Conservation (phyloP, 2,113 vertebrate genomes). For the Rattus rattus region DNA sequence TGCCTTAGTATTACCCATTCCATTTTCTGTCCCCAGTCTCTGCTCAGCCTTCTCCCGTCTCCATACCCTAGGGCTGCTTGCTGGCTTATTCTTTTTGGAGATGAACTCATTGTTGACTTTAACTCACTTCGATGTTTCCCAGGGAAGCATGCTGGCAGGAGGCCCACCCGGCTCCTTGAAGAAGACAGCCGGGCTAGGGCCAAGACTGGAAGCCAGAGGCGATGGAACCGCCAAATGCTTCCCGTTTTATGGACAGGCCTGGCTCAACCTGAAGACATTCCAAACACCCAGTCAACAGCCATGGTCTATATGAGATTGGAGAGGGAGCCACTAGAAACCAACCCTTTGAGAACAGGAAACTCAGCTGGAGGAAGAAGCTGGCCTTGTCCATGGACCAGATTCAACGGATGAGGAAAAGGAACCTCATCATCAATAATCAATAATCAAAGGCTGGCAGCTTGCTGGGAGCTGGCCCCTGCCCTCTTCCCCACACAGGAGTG, state of each 20-base stretch:
- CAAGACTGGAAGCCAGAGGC: constrained; percentile 80
- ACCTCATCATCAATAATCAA: constrained; percentile 62
- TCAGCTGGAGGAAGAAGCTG: constrained; percentile 24
- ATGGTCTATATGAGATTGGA: constrained; percentile 68
- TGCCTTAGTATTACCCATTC: constrained; percentile 49
- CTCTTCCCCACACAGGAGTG: constrained; percentile 36
- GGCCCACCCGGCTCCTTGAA: constrained; percentile 80
- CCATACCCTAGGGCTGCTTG: constrained; percentile 68
- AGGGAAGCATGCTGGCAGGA: constrained; percentile 78
- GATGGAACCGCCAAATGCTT: constrained; percentile 79
- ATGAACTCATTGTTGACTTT: constrained; percentile 84
- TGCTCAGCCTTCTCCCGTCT: neutral
- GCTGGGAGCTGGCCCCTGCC: neutral
- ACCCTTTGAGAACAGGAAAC: constrained; percentile 44
- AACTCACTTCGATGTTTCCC: constrained; percentile 83
- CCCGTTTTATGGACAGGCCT: constrained; percentile 80
- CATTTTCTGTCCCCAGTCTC: neutral
- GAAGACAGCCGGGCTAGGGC: constrained; percentile 76
- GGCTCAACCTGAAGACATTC: constrained; percentile 77
- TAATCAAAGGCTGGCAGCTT: constrained; percentile 62
- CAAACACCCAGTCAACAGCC: constrained; percentile 77
- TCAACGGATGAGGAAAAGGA: constrained; percentile 54
- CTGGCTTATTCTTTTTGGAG: constrained; percentile 79
- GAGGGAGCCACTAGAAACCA: constrained; percentile 68
- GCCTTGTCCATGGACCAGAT: constrained; percentile 37